Base-by-base conservation (phyloP, 2,888 invertebrate species). In the Pandemis heparana region DNA sequence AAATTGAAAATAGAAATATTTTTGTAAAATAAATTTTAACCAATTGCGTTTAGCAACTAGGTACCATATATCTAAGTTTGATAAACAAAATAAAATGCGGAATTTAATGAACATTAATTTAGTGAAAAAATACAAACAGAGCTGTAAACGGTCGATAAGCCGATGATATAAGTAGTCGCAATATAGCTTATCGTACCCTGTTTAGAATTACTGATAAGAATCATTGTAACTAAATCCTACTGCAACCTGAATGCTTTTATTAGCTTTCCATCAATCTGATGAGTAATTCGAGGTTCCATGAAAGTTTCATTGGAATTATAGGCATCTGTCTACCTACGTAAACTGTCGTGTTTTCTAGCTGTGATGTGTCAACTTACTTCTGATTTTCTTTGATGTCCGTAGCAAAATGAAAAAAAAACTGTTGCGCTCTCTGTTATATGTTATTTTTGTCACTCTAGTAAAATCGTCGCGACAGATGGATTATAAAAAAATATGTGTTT, bases 201-300 rank as follows among this genome's bases (percentile, higher is more conserved):
- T 23, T 56, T 56, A 56, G 56, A 10, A 23, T 56, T 56, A 56
- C 23, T 23, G 56, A 56, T 56, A 56, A 23, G 9, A 23, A 56
- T 12, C 23, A 56, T 23, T 23, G 23, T 56, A 56, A 23, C 18
- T 18, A 18, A 53, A 53, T 18, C 18, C 18, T 53, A 53, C 10
- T 53, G 53, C 18, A 53, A 16, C 23, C 18, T 23, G 5, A 56
- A 56, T 12, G 12, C 12, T 23, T 56, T 56, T 56, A 56, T 56
- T 56, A 23, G 56, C 23, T 56, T 56, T 56, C 8, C 18, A 16
- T 5, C 10, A 56, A 56, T 56, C 12, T 23, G 23, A 18, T 56
- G 23, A 9, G 23, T 56, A 4, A 56, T 0, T 56, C 56, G 10
- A 56, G 10, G 23, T 56, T 9, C 23, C 12, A 56, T 56, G 23